A percentile compares a stretch with the other conserved stretches of the same genome.
phyloP scores from a whole-genome alignment of 1,140 invertebrate species.

The Diprion similis region DNA sequence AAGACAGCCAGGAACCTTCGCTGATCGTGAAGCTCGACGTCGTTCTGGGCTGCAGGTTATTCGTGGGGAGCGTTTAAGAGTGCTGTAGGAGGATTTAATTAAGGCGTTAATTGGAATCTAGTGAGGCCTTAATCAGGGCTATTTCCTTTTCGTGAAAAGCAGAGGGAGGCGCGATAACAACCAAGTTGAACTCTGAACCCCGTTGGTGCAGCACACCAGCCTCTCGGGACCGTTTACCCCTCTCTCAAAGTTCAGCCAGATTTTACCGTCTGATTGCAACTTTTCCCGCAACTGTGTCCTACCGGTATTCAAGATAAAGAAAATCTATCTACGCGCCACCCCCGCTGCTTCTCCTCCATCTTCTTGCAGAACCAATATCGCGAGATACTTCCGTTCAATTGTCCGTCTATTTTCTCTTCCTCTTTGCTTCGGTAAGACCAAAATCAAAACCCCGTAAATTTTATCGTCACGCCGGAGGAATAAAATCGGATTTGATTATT shows the following conservation, averaged over 20 bases:
- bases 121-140: constrained; percentile 50
- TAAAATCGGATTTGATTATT: no score
- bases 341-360: not conserved
- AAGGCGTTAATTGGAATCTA: constrained; percentile 55
- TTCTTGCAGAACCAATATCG: not conserved
- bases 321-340: not conserved
- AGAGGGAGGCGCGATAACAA: constrained; percentile 45
- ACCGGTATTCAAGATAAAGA: not conserved
- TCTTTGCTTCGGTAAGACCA: no score
- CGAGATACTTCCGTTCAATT: not conserved
- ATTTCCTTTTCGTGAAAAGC: constrained; percentile 52
- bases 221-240: not conserved
- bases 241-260: not conserved
- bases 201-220: not conserved
- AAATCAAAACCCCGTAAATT: no score
- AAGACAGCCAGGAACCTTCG: no score
- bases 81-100: constrained; percentile 45
- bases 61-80: not conserved
- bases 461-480: no score
- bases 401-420: no score
- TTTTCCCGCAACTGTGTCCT: constrained; percentile 4
- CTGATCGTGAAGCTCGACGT: no score
- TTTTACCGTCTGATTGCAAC: constrained; percentile 2
- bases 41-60: no score
- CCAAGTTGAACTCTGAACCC: constrained; percentile 18